Conservation (phyloP, 2,888 invertebrate genomes). For the Abrostola triplasia region DNA sequence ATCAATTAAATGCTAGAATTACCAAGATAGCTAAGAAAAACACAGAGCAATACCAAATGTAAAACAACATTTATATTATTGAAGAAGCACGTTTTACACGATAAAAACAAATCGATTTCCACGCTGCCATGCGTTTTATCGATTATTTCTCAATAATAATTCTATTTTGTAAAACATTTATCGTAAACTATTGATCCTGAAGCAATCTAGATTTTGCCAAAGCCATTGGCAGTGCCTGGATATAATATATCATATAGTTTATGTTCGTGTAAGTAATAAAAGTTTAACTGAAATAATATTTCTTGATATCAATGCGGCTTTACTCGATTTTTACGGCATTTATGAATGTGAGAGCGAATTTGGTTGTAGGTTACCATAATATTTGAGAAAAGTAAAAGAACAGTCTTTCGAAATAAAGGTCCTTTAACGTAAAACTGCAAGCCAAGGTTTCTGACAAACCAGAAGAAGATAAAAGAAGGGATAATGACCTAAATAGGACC, state of each 20-base stretch:
- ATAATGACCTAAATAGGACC: no score
- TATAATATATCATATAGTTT: background rate
- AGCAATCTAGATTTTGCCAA: conserved; percentile 5
- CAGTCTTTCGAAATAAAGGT: no score
- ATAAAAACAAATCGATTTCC: conserved; percentile 49
- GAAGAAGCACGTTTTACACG: conserved; percentile 21
- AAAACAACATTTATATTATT: conserved; percentile 65
- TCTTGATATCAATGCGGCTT: no score
- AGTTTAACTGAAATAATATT: background rate
- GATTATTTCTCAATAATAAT: conserved; percentile 45
- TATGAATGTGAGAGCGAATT: no score
- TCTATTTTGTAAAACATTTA: conserved; percentile 43
- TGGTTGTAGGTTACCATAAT: no score
- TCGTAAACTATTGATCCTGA: background rate
- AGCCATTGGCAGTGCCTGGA: background rate
- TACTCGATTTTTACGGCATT: no score
- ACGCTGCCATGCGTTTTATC: conserved; percentile 34
- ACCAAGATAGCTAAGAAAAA: conserved; percentile 49
- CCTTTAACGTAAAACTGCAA: no score
- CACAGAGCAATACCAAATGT: conserved; percentile 48
- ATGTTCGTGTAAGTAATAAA: conserved; percentile 1
- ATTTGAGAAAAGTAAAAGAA: no score
- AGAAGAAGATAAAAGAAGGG: no score
- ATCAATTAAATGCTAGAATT: conserved; percentile 12
- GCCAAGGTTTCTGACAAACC: no score